Evolutionary conservation across 2,113 vertebrate genomes (phyloP).

Genomic region (Calyptomena viridis): DNA sequence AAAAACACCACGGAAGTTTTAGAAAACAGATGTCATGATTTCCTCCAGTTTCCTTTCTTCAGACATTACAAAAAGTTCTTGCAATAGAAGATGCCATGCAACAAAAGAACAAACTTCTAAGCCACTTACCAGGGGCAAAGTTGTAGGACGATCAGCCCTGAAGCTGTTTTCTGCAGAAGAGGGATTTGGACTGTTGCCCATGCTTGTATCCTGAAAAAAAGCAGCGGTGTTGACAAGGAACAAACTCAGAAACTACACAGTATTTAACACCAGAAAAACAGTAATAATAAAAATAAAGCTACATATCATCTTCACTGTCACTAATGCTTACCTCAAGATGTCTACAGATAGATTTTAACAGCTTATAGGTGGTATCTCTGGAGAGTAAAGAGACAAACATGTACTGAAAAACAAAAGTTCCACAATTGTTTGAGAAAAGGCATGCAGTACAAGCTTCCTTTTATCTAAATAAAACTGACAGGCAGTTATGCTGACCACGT

Average conservation of each 20-base stretch:
- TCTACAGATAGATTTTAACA: conserved; percentile 85
- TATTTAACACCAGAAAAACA: not conserved
- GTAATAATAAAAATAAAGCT: not conserved
- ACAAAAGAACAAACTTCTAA: not conserved
- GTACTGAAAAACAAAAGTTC: conserved; percentile 80
- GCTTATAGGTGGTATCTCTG: conserved; percentile 91
- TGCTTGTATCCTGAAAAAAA: conserved; percentile 77
- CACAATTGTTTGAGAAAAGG: not conserved
- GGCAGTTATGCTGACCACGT: not conserved
- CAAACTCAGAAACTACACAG: not conserved
- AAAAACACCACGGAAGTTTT: not conserved
- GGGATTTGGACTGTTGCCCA: conserved; percentile 82
- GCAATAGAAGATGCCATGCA: not conserved
- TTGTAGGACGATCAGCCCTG: conserved; percentile 73
- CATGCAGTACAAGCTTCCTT: not conserved
- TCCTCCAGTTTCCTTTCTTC: not conserved
- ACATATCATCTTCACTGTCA: not conserved
- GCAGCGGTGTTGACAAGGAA: not conserved
- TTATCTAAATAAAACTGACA: not conserved
- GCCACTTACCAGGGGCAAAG: conserved; percentile 81
- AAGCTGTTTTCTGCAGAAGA: conserved; percentile 82
- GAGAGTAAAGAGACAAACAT: conserved; percentile 92
- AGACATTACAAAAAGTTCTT: not conserved
- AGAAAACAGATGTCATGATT: not conserved
- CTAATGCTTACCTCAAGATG: conserved; percentile 83